These are phyloP conservation scores for Pipistrellus pygmaeus DNA, from an alignment of 2,797 vertebrate genomes.

Conservation along the genomic window DNA sequence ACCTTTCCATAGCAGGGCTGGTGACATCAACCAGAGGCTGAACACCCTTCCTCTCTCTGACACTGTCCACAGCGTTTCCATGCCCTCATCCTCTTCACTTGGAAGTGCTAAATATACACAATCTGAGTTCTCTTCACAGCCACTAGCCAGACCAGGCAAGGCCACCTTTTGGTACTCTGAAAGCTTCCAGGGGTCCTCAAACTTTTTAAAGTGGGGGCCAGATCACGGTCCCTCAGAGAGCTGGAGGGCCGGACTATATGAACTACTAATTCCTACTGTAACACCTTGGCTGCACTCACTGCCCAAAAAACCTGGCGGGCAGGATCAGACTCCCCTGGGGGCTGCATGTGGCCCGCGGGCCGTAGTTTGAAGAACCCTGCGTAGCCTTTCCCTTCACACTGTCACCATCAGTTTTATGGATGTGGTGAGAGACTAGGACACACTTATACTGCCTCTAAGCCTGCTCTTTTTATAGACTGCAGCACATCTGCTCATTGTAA, in stretches of 20 bases:
- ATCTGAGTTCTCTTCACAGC: not conserved
- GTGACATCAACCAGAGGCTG: not conserved
- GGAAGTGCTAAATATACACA: not conserved
- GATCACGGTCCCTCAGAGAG: no score
- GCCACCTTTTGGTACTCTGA: not conserved
- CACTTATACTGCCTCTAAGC: not conserved
- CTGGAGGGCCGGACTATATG: no score
- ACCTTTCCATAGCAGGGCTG: fast-evolving
- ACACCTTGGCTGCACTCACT: no score
- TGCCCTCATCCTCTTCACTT: not conserved
- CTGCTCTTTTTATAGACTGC: slow-evolving; percentile 43
- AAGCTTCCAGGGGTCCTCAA: no score
- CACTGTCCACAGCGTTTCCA: not conserved
- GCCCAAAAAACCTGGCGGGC: no score
- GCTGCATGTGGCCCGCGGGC: no score
- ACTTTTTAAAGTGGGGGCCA: no score
- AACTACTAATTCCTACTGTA: no score
- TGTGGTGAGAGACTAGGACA: not conserved
- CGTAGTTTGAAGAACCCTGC: no score
- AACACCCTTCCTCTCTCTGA: not conserved
- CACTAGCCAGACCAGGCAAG: not conserved
- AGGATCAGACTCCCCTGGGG: no score
- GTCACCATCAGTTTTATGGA: slow-evolving; percentile 22
- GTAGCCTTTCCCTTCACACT: not conserved
- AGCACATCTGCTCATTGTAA: slow-evolving; percentile 63